Conservation (phyloP, 1,140 invertebrate species). For the Drosophila bipectinata region DNA sequence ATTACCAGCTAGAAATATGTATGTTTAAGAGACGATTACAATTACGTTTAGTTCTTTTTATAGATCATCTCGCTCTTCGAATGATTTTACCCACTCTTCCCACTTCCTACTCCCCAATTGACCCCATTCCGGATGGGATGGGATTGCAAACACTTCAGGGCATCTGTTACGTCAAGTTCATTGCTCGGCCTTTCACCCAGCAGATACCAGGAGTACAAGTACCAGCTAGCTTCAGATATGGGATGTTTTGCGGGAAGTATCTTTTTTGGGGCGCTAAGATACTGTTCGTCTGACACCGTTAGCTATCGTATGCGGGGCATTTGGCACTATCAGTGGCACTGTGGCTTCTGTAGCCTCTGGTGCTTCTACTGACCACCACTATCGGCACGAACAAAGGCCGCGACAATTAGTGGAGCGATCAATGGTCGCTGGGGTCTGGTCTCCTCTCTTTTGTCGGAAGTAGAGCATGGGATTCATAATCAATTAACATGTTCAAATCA, state of each 20-base stretch:
- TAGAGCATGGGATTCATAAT: constrained; percentile 73
- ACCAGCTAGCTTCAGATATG: constrained; percentile 2
- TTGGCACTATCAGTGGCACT: constrained; percentile 44
- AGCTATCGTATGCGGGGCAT: constrained; percentile 34
- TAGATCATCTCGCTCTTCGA: neutral
- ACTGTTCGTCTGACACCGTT: constrained; percentile 16
- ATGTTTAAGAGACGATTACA: too few relatives aligned
- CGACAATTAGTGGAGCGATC: constrained; percentile 80
- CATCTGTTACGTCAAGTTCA: constrained; percentile 62
- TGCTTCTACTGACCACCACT: constrained; percentile 34
- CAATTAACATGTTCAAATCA: constrained; percentile 78
- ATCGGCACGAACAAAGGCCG: constrained; percentile 75
- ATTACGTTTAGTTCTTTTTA: neutral
- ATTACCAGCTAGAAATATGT: neutral
- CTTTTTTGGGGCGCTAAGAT: constrained; percentile 10
- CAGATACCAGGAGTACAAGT: constrained; percentile 10
- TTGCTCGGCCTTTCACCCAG: constrained; percentile 62
- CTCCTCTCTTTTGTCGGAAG: constrained; percentile 56
- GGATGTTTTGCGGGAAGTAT: constrained; percentile 26
- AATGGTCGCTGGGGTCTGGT: constrained; percentile 66
- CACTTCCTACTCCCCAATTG: constrained; percentile 15
- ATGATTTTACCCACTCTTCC: neutral
- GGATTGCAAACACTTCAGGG: constrained; percentile 27
- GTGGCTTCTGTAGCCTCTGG: constrained; percentile 10
- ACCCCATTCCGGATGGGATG: constrained; percentile 30